Evolutionary conservation across 2,113 vertebrate species (phyloP).

Genomic region (Cygnus atratus): DNA sequence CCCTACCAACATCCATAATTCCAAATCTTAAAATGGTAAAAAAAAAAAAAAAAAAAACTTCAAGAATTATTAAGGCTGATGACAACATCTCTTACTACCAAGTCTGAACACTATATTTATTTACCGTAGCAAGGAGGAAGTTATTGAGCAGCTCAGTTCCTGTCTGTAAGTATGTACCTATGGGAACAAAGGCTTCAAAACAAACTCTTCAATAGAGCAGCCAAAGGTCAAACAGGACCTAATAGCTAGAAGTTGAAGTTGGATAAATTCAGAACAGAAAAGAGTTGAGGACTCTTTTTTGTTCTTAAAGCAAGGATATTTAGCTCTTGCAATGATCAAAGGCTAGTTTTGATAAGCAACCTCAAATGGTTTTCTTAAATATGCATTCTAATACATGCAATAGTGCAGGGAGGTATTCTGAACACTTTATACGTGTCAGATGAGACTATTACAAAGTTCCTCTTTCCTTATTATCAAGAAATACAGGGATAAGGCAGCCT

Average conservation of each 20-base stretch:
- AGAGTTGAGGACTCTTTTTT: not conserved
- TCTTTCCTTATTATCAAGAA: not conserved
- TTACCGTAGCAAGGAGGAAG: not conserved
- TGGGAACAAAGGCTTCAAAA: not conserved
- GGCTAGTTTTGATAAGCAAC: not conserved
- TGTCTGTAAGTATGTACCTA: not conserved
- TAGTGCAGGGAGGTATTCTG: not conserved
- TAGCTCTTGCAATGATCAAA: not conserved
- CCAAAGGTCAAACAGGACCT: not conserved
- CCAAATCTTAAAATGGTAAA: not conserved
- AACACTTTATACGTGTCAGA: not conserved
- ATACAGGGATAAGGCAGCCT: not conserved
- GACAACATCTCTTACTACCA: not conserved
- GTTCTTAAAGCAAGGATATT: not conserved
- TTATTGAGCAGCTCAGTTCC: not conserved
- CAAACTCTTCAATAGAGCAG: not conserved
- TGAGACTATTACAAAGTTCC: not conserved
- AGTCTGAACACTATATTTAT: not conserved
- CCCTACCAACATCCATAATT: not conserved
- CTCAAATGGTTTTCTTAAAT: not conserved
- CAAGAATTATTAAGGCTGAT: not conserved
- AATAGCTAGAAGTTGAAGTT: not conserved
- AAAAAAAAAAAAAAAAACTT: not conserved
- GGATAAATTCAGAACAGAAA: not conserved
- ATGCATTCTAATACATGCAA: not conserved